Conservation (phyloP, 1,140 invertebrate species). For the Leptinotarsa lineolata region DNA sequence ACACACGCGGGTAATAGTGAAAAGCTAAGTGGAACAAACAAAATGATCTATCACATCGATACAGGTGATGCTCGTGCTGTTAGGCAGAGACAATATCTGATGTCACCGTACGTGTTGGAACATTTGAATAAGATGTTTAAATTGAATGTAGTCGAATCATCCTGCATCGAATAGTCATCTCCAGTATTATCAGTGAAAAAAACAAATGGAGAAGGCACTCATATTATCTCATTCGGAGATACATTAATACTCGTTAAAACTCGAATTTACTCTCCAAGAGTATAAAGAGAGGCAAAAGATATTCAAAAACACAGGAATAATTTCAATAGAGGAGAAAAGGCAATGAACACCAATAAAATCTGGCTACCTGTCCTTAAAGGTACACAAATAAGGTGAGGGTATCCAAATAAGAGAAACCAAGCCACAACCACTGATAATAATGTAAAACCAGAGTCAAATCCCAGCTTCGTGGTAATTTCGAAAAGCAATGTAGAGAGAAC, state of each 20-base stretch:
- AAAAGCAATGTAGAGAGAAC: no score
- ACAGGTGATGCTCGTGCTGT: conserved; percentile 13
- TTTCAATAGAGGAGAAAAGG: conserved; percentile 47
- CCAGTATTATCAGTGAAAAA: conserved; percentile 33
- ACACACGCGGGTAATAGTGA: background rate
- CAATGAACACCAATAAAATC: no score
- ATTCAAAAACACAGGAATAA: conserved; percentile 43
- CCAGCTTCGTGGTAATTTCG: no score
- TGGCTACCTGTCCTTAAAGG: no score
- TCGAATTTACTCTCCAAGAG: conserved; percentile 43
- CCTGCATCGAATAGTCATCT: conserved; percentile 27
- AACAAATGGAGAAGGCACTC: conserved; percentile 28
- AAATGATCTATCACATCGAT: background rate
- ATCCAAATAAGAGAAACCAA: no score
- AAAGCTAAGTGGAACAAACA: conserved; percentile 21
- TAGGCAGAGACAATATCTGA: conserved; percentile 24
- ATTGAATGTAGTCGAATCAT: conserved; percentile 32
- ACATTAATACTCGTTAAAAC: conserved; percentile 47
- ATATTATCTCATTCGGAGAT: conserved; percentile 49
- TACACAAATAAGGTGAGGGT: no score
- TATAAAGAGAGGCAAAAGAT: conserved; percentile 43
- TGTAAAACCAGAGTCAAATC: no score
- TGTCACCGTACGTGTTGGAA: conserved; percentile 29
- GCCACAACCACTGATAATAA: no score
- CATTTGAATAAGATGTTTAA: conserved; percentile 28